These are phyloP conservation scores for Ophion ellenae DNA, from an alignment of 2,888 invertebrate species.

Conservation along the genomic window DNA sequence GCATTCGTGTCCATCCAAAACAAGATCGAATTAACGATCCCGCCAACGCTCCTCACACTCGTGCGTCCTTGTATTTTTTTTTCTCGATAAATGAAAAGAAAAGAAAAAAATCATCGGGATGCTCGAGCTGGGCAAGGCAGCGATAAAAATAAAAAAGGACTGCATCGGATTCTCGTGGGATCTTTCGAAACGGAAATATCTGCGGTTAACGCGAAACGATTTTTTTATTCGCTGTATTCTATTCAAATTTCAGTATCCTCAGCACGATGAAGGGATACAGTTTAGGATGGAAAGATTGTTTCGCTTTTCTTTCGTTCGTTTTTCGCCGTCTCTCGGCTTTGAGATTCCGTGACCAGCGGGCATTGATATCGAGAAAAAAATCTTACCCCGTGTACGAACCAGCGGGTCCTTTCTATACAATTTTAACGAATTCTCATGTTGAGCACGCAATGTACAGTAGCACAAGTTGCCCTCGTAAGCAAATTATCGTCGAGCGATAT, in stretches of 20 bases:
- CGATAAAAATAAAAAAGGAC: neutral
- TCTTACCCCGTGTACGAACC: slow-evolving; percentile 5
- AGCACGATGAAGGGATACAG: slow-evolving; percentile 24
- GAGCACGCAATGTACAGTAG: slow-evolving; percentile 50
- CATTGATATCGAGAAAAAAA: slow-evolving; percentile 37
- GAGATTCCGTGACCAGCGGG: slow-evolving; percentile 34
- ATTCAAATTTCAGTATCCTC: slow-evolving; percentile 35
- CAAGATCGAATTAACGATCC: neutral
- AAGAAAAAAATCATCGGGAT: neutral
- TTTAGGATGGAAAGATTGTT: slow-evolving; percentile 34
- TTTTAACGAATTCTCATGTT: slow-evolving; percentile 45
- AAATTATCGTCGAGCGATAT: slow-evolving; percentile 46
- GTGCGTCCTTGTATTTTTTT: too few relatives aligned
- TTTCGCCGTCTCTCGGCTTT: neutral
- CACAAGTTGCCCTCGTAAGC: slow-evolving; percentile 33
- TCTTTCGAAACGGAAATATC: slow-evolving; percentile 51
- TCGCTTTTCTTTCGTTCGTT: slow-evolving; percentile 24
- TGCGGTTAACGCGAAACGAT: slow-evolving; percentile 42
- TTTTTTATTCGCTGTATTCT: slow-evolving; percentile 43
- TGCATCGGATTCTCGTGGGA: slow-evolving; percentile 32
- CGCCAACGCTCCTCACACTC: too few relatives aligned
- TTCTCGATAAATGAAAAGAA: too few relatives aligned
- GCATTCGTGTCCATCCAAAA: too few relatives aligned
- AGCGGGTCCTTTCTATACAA: slow-evolving; percentile 34
- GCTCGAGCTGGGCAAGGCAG: neutral